Percentiles rank a stretch among this genome's conserved stretches.
Conservation (phyloP, 2,888 invertebrate genomes). For the Spisula subtruncata region DNA sequence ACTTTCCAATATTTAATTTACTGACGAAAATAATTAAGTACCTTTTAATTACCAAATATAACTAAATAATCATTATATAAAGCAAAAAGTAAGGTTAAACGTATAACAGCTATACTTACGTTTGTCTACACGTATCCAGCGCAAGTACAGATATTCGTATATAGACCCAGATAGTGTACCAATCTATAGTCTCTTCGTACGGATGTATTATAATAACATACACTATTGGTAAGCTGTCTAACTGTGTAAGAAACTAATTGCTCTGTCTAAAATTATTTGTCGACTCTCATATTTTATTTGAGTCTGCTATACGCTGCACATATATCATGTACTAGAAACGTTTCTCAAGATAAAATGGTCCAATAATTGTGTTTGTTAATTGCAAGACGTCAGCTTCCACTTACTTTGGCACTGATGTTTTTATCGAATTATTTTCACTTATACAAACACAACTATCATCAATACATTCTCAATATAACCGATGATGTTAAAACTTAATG, state of each 20-base stretch:
- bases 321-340: slow-evolving; percentile 15
- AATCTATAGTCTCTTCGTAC: neutral
- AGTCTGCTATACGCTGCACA: neutral
- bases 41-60: too few relatives aligned
- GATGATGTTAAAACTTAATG: neutral
- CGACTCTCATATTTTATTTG: neutral
- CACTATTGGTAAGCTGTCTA: neutral
- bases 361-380: slow-evolving; percentile 36
- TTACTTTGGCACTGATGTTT: slow-evolving; percentile 28
- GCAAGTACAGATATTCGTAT: neutral
- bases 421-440: neutral
- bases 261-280: slow-evolving; percentile 22
- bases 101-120: neutral
- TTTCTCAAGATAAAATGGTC: slow-evolving; percentile 4
- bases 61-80: too few relatives aligned
- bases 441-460: neutral
- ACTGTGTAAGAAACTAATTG: neutral
- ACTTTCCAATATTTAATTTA: too few relatives aligned
- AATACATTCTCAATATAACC: neutral
- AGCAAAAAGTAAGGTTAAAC: too few relatives aligned
- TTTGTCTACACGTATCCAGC: neutral
- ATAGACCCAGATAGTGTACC: neutral
- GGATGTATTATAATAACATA: neutral
- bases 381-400: slow-evolving; percentile 41
- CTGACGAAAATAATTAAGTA: too few relatives aligned